Conservation (phyloP, 1,140 invertebrate species). For the Lepidotrigona ventralis region DNA sequence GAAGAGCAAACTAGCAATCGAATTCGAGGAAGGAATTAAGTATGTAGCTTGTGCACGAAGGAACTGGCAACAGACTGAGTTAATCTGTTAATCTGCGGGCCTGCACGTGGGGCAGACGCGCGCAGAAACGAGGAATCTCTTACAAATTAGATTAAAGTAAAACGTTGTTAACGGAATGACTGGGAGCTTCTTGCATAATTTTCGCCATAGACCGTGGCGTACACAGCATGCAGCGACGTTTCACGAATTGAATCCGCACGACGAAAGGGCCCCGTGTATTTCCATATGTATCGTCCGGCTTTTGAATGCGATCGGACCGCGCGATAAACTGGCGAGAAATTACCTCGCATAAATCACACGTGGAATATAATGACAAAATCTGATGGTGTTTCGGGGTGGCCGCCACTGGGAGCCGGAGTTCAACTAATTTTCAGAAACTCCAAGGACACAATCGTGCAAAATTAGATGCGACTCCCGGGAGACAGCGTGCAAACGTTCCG, state of each 20-base stretch:
- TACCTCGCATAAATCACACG: constrained; percentile 2
- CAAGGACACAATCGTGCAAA: not conserved
- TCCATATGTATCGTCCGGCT: not conserved
- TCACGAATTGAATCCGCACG: constrained; percentile 1
- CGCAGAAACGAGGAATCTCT: constrained; percentile 6
- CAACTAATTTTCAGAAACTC: constrained; percentile 18
- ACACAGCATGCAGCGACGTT: not conserved
- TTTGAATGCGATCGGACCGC: constrained; percentile 16
- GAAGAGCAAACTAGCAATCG: not conserved
- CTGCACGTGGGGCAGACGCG: not conserved
- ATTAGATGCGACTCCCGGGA: constrained; percentile 2
- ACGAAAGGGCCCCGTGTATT: constrained; percentile 5
- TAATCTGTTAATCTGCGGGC: not conserved
- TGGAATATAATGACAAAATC: not conserved
- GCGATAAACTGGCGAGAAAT: constrained; percentile 21
- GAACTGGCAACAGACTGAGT: not conserved
- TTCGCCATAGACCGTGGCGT: not conserved
- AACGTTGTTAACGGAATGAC: constrained; percentile 18
- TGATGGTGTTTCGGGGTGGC: not conserved
- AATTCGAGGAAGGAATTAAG: not conserved
- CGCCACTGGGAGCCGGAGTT: not conserved
- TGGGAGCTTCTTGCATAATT: constrained; percentile 16
- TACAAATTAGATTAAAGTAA: constrained; percentile 5
- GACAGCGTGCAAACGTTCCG: not conserved
- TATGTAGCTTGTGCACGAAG: not conserved